Conservation (phyloP, 2,797 vertebrate species). For the Yasuhikotakia modesta region DNA sequence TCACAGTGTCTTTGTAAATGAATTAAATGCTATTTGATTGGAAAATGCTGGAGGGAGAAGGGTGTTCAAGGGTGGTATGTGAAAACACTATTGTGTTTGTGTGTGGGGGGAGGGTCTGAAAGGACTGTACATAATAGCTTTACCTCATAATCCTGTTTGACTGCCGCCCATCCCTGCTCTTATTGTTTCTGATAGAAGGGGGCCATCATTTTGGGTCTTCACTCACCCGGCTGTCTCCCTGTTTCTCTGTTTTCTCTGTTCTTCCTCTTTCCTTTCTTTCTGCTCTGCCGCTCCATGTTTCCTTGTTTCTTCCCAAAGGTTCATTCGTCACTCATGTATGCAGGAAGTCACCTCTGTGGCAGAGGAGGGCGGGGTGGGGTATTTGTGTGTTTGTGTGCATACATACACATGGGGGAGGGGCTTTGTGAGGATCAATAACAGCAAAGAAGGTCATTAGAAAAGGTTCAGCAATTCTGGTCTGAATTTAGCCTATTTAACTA, state of each 20-base stretch:
- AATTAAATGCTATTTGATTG: not conserved
- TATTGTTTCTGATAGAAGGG: slow-evolving; percentile 80
- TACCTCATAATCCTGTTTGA: slow-evolving; percentile 82
- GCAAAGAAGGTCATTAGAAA: slow-evolving; percentile 75
- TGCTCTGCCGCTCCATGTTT: slow-evolving; percentile 64
- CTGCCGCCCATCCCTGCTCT: slow-evolving; percentile 80
- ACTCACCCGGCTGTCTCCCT: slow-evolving; percentile 1
- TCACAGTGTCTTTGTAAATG: not conserved
- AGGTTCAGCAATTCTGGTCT: slow-evolving; percentile 71
- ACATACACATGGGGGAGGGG: slow-evolving; percentile 70
- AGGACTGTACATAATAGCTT: slow-evolving; percentile 75
- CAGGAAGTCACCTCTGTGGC: slow-evolving; percentile 73
- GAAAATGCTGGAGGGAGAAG: not conserved
- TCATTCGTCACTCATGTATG: slow-evolving; percentile 72
- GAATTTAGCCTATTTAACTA: slow-evolving; percentile 70
- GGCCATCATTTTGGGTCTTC: slow-evolving; percentile 49
- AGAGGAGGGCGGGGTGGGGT: slow-evolving; percentile 68
- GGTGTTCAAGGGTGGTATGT: not conserved
- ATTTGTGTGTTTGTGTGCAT: slow-evolving; percentile 55
- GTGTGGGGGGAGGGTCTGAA: slow-evolving; percentile 39
- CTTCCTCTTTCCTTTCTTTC: slow-evolving; percentile 59
- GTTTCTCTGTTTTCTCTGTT: slow-evolving; percentile 62
- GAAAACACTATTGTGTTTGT: slow-evolving; percentile 44
- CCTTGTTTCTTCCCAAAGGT: slow-evolving; percentile 63
- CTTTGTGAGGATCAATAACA: slow-evolving; percentile 85